Base-by-base conservation (phyloP, 2,797 vertebrate genomes). In the Catamblyrhynchus diadema region DNA sequence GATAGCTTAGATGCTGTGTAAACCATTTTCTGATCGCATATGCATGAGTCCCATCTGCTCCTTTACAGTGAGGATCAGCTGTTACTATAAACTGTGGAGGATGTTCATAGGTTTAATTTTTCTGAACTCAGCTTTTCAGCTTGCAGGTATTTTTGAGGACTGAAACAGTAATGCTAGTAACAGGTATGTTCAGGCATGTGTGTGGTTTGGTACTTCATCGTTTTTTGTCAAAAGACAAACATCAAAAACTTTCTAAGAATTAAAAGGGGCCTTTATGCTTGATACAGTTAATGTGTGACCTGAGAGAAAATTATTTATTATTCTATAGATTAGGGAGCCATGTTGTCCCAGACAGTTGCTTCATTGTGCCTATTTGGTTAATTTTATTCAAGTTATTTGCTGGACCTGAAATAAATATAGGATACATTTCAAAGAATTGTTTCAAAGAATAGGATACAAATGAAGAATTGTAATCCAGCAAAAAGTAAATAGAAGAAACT, bases 41-140 rank as follows among this genome's bases (percentile, higher is more conserved):
- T 81, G 30, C 54, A 57, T 86, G 57, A 88, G 50, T 90, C 33
- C 72, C 91, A 94, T 86, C 90, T 94, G 85, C 65, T 87, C 27
- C 62, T 91, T 75, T 71, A n/a, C 82, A 81, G 21, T 35, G 56
- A 86, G 69, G 70, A 81, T 90, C 87, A 95, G 80, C 91, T 94
- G 69, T 86, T 88, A 51, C 50, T 83, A 21, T 54, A 71, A 91
- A 72, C 32, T 47, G 22, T 42, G 78, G 62, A 78, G 12, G 12
- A 4, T 1, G 1, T 71, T 77, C 14, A n/a, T 71, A 92, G 74
- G 37, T 80, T 79, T 66, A 23, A 21, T 71, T 94, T 87, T 89
- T 86, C 69, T 67, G 11, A 93, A 83, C 16, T 80, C 0, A 0
- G 9, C 48, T 94, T 89, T 90, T 78, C 61, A 86, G 37, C 50